Base-by-base conservation (phyloP, 37 sponge, comb jelly and placozoan species). In the Axinella damicornis region DNA sequence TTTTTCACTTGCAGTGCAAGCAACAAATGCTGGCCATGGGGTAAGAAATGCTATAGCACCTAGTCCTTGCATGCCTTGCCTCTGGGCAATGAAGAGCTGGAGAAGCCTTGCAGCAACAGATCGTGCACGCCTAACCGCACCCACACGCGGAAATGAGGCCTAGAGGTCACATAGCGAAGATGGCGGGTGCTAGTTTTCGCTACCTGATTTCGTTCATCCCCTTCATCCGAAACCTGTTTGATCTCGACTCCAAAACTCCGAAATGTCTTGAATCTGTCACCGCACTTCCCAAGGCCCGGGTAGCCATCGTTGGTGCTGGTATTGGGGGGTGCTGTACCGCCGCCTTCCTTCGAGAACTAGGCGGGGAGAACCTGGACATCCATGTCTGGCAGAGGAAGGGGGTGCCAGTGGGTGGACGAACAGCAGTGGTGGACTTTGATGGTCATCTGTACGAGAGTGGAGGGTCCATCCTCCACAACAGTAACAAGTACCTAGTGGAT, bases 301-400 rank as follows among this genome's bases (percentile, higher is more conserved):
- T 95, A 5, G 95, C 93, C 34, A 82, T 95, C 17, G 68, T 95
- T 33, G 95, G 95, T 0, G 89, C 85, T 53, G 95, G 95, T 19
- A 70, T 94, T 9, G 97, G 97, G 5, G 97, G 97, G 0, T 81
- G 87, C 35, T 76, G 66, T 18, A 77, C 90, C 6, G 97, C 93
- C 5, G 81, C 88, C 74, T 96, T 96, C 79, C 89, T 96, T 27
- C 73, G 88, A 19, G 89, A 94, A 57, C 28, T 79, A 19, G 94
- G 92, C 28, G 89, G 85, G 6, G 84, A 84, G 53, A 35, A 53
- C 2, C 53, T 83, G 41, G 84, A 91, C 16, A 82, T 96, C 33
- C 83, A 96, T 74, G 90, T 96, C 28, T 96, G 77, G 76, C 67
- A 63, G 21, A 83, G 73, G 72, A 80, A 78, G 21, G 92, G 66